Percentiles rank a stretch among this genome's conserved stretches.
Conservation (phyloP, 23 tunicate genomes). For the Diplosoma virens region DNA sequence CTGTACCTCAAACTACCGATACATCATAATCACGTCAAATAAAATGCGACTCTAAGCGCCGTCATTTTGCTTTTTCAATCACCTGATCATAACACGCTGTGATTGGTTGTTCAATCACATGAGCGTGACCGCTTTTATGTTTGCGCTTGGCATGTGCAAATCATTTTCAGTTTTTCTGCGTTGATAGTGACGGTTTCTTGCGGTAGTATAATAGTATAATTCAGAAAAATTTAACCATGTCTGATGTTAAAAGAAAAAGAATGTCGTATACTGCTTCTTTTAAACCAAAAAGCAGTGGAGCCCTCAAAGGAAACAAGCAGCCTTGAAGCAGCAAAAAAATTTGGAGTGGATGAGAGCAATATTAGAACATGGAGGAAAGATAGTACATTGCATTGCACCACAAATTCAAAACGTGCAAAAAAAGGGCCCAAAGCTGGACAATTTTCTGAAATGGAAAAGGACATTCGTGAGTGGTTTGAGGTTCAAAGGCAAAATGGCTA, state of each 20-base stretch:
- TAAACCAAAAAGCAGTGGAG: slow-evolving; percentile 30
- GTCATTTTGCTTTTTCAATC: too few species aligned
- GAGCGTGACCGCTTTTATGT: slow-evolving; percentile 12
- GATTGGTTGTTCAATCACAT: slow-evolving; percentile 7
- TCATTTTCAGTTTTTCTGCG: neutral
- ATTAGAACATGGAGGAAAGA: slow-evolving; percentile 27
- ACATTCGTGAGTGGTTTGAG: slow-evolving; percentile 38
- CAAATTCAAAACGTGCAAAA: slow-evolving; percentile 27
- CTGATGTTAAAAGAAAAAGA: slow-evolving; percentile 29
- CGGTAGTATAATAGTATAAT: neutral
- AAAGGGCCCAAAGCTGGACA: slow-evolving; percentile 39
- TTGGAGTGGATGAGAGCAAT: slow-evolving; percentile 43
- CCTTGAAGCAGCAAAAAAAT: slow-evolving; percentile 22
- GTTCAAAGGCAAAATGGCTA: slow-evolving; percentile 28
- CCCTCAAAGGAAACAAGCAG: slow-evolving; percentile 6
- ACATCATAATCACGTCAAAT: too few species aligned
- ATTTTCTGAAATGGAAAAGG: slow-evolving; percentile 28
- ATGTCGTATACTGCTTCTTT: slow-evolving; percentile 38
- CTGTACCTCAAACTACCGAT: too few species aligned
- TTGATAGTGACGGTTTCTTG: slow-evolving; percentile 9
- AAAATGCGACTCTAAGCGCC: too few species aligned
- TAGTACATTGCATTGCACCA: slow-evolving; percentile 26
- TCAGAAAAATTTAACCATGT: neutral
- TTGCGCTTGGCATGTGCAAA: slow-evolving; percentile 1
- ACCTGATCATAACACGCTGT: neutral